Evolutionary conservation across 2,113 vertebrate species (phyloP), one percentile per base, ranked within the genome.

Genomic region (Ellobius talpinus): DNA sequence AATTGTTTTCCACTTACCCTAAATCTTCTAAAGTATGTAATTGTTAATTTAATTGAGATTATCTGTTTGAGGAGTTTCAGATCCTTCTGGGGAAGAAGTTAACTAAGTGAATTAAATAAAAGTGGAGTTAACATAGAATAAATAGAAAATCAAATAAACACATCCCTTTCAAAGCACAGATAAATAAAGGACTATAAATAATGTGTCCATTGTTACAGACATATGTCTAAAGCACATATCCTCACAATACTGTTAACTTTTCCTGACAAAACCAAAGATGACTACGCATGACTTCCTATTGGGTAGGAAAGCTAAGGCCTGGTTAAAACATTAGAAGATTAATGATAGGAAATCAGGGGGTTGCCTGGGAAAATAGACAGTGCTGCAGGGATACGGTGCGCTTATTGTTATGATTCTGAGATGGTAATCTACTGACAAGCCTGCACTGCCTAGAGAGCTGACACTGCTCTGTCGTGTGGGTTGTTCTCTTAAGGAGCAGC

Each of bases 11-110:
- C 0, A 1, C 17, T 52, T 87, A 39, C 36, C 42, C 7, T 70
- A 39, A 39, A 1, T 86, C 3, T 2, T 24, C 10, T 95, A 72
- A 36, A 82, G 29, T 42, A 85, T 78, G 39, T 76, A 76, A 73
- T 90, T 89, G 1, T 88, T 93, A 55, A 36, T 92, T 96, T 26
- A 70, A 11, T 31, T 70, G 16, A 91, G 70, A 74, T 39, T 93
- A 79, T 87, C 84, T 96, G 14, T 63, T 13, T 42, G 68, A 88
- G 24, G 36, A 79, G 85, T 84, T n/a, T 85, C 63, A 90, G 29
- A 90, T 92, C 16, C 8, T 58, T 92, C 73, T 33, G n/a, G 76
- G 5, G 24, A 95, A 77, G 19, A 55, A 19, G 14, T 63, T 88
- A 87, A 94, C 68, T 81, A 86, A 89, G 36, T 65, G 65, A 91